A percentile compares a stretch with the other conserved stretches of the same genome.
Conservation (phyloP, 2,797 vertebrate species). For the Lagorchestes hirsutus region DNA sequence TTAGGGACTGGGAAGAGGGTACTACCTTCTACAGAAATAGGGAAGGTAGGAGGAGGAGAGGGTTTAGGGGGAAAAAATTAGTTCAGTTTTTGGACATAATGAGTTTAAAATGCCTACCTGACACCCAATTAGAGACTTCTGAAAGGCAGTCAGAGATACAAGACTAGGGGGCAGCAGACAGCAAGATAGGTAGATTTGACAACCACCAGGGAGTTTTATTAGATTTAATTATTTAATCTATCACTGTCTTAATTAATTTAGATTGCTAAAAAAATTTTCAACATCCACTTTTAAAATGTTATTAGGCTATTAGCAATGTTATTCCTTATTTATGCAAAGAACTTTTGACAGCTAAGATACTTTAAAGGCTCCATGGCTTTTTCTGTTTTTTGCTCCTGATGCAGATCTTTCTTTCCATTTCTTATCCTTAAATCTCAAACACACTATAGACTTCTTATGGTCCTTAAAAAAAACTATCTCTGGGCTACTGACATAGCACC, state of each 20-base stretch:
- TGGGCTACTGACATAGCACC: background rate
- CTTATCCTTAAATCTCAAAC: background rate
- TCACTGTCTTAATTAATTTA: background rate
- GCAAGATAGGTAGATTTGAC: background rate
- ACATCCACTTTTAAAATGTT: background rate
- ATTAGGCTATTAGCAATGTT: background rate
- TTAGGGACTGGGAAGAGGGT: background rate
- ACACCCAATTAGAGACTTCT: background rate
- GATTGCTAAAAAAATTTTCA: background rate
- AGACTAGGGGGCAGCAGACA: background rate
- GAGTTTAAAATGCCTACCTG: background rate
- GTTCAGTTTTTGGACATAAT: background rate
- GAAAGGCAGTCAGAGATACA: background rate
- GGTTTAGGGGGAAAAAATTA: background rate
- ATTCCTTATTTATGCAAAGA: conserved; percentile 7
- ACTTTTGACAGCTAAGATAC: background rate
- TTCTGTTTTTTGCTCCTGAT: background rate
- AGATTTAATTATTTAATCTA: background rate
- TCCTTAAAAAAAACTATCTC: background rate
- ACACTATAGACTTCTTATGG: background rate
- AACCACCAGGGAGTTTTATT: background rate
- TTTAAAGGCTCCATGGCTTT: background rate
- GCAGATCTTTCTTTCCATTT: background rate
- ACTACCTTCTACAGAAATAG: background rate
- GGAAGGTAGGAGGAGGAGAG: background rate